Evolutionary conservation across 2,113 vertebrate species (phyloP).

Genomic region (Haliaeetus leucogaster): DNA sequence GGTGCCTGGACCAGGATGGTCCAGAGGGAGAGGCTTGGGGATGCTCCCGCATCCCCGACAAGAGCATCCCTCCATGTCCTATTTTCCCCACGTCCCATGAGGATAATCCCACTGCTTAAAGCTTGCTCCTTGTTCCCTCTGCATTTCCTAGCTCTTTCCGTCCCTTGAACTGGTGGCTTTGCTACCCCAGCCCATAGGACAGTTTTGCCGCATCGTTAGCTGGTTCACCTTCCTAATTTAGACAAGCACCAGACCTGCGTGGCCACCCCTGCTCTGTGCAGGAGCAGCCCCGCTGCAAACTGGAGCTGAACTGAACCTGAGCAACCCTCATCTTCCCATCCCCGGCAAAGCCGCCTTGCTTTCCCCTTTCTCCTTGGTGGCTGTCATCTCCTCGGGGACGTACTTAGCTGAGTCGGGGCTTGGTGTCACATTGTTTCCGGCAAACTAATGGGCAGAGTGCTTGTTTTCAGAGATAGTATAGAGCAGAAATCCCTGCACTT

Average conservation of each 20-base stretch:
- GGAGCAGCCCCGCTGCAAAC: neutral
- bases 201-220: neutral
- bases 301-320: neutral
- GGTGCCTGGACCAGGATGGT: neutral
- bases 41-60: neutral
- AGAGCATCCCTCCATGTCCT: neutral
- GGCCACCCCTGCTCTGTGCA: neutral
- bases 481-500: conserved; percentile 29
- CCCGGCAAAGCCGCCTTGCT: neutral
- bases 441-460: conserved; percentile 28
- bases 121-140: neutral
- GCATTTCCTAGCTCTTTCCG: neutral
- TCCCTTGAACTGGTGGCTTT: neutral
- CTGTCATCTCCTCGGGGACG: neutral
- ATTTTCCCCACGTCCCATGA: neutral
- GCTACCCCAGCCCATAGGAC: neutral
- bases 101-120: neutral
- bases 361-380: neutral
- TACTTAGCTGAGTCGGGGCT: neutral
- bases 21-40: neutral
- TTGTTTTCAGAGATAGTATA: neutral
- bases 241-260: fast-evolving
- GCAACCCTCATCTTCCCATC: neutral
- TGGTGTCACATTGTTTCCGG: neutral
- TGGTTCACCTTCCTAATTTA: neutral